These are phyloP conservation scores for Hylaeus anthracinus DNA, from an alignment of 1,140 invertebrate genomes.

Conservation along the genomic window DNA sequence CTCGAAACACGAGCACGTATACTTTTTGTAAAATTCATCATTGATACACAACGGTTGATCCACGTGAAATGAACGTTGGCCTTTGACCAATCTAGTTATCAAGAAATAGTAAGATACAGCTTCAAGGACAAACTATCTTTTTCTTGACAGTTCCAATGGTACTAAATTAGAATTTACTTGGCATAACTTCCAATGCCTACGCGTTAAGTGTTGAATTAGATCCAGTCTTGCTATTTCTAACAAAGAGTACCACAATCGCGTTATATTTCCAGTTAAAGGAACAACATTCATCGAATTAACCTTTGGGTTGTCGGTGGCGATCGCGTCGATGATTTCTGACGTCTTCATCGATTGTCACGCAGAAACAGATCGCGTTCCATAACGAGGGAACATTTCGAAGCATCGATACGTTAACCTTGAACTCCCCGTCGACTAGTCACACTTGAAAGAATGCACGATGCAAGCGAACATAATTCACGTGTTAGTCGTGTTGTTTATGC, in stretches of 20 bases:
- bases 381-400: background rate
- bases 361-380: background rate
- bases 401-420: conserved; percentile 14
- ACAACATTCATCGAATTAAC: background rate
- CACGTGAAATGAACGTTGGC: conserved; percentile 23
- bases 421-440: background rate
- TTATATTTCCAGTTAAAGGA: background rate
- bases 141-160: background rate
- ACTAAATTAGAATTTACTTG: background rate
- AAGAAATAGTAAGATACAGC: background rate
- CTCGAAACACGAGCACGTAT: background rate
- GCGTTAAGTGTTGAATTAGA: too few species aligned
- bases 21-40: conserved; percentile 6
- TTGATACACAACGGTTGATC: conserved; percentile 2
- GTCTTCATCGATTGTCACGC: background rate
- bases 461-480: background rate
- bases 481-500: conserved; percentile 13
- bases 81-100: background rate
- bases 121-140: background rate
- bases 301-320: background rate
- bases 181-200: too few species aligned
- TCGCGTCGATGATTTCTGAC: background rate
- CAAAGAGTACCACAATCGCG: too few species aligned
- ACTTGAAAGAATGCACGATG: background rate
- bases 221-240: too few species aligned